Evolutionary conservation across 1,140 invertebrate species (phyloP), one percentile per base, ranked within the genome.

Genomic region (Pantala flavescens): DNA sequence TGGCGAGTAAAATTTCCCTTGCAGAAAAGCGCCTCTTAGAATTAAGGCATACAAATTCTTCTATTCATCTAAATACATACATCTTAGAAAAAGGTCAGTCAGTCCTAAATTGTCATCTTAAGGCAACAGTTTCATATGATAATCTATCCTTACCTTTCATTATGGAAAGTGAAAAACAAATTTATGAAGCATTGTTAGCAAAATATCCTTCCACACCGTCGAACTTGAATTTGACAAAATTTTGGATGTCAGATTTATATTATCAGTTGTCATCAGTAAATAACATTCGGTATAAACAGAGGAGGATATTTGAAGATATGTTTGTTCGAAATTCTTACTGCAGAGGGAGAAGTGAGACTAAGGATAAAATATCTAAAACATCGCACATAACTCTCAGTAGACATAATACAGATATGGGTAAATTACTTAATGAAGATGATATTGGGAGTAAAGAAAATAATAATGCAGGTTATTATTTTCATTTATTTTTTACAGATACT

Each of bases 231-330:
- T 79, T 84, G 0, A 80, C 85, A 24, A 76, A 86, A 0, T 87
- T 87, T 76, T 87, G 86, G 86, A 87, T 85, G 0, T 83, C 85
- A 0, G 83, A 86, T n/a, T 86, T 85, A 74, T 86, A 84, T 85
- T 86, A 86, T 77, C 78, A 84, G 71, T 86, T 86, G 0, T 79
- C 81, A 76, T 80, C 83, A 0, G 84, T 83, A 0, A 80, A 79
- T 12, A 77, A 80, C 28, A 80, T 81, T n/a, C 87, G 87, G 77
- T 78, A 78, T 70, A 81, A 86, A 75, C 74, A 84, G 19, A 80
- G 82, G 43, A 77, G 74, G n/a, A 84, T 86, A 78, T 76, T 86
- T 23, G 77, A 79, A 55, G 0, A 19, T 73, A 0, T 74, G 75
- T 12, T 79, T 78, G 16, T 78, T 19, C 7, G 24, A 70, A 49